Conservation (phyloP, 1,140 invertebrate species). For the Rhopalosiphum padi region DNA sequence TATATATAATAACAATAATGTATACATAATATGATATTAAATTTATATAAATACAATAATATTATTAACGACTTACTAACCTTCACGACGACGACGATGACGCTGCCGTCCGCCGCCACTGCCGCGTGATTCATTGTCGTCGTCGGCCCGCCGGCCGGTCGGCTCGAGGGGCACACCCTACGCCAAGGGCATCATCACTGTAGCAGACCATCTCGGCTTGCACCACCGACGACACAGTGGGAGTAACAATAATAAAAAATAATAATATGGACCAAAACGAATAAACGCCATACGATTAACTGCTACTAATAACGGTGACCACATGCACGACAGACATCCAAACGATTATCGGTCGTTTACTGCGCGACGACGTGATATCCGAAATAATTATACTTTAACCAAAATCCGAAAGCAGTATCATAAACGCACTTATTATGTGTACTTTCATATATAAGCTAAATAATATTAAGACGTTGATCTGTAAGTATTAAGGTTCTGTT, state of each 20-base stretch:
- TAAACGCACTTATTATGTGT: neutral
- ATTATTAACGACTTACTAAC: conserved; percentile 9
- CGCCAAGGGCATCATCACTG: neutral
- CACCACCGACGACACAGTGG: conserved; percentile 29
- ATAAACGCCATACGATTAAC: neutral
- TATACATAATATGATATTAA: conserved; percentile 24
- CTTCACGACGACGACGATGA: neutral
- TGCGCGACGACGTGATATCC: too few relatives aligned
- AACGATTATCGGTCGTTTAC: neutral
- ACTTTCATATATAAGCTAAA: neutral
- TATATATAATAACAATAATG: conserved; percentile 2
- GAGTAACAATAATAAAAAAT: neutral
- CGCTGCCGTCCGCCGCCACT: neutral
- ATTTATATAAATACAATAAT: conserved; percentile 47
- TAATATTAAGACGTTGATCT: too few relatives aligned
- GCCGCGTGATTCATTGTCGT: conserved; percentile 38
- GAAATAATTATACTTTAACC: neutral
- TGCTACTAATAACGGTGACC: neutral
- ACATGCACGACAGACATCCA: neutral
- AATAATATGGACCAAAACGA: conserved; percentile 12
- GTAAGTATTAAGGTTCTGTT: too few relatives aligned
- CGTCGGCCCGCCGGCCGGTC: neutral
- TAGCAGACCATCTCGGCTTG: neutral
- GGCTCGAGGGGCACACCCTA: conserved; percentile 39
- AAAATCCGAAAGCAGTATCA: neutral